Base-by-base conservation (phyloP, 2,113 vertebrate genomes). In the Chaenogobius annularis region DNA sequence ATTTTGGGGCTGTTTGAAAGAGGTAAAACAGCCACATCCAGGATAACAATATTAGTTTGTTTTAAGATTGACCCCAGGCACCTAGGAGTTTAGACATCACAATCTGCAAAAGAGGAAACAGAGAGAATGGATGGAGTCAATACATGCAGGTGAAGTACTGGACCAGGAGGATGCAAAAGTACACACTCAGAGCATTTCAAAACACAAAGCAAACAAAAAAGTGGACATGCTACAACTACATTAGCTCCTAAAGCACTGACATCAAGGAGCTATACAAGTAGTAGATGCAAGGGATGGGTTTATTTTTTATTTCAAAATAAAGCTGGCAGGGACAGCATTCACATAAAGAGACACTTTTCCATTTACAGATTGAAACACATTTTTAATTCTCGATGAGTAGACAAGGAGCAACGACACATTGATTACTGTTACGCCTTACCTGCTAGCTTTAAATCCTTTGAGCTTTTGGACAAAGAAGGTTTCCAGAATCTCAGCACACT, bases 401-500 rank as follows among this genome's bases (percentile, higher is more conserved):
- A 66, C 23, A 54, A 22, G 26, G 2, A 47, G 54, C 10, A 23
- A 71, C 14, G 46, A 48, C 20, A 67, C 35, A 75, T 3, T 6
- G 14, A 5, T 26, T 1, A 10, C 11, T 26, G 12, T 55, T 5
- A 9, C 37, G 2, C 68, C 94, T 96, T 92, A 99, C 98, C 98
- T 98, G 96, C 97, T 99, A 82, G 97, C 97, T 94, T 99, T 99
- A 92, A 99, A 99, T 91, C 95, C 95, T 96, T 99, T 99, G 79
- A 99, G 93, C 85, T 98, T 99, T 95, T 99, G 98, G 92, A 99
- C 98, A 92, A 99, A 99, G 94, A 98, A 99, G 66, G 93, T 97
- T 87, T 99, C 98, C 47, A 99, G 95, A 88, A 98, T 94, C 92
- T 99, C 98, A 74, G 97, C 98, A 90, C 97, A 97, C 87, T 99